Base-by-base conservation (phyloP, 1,140 invertebrate genomes). In the Drosophila pseudoananassae region DNA sequence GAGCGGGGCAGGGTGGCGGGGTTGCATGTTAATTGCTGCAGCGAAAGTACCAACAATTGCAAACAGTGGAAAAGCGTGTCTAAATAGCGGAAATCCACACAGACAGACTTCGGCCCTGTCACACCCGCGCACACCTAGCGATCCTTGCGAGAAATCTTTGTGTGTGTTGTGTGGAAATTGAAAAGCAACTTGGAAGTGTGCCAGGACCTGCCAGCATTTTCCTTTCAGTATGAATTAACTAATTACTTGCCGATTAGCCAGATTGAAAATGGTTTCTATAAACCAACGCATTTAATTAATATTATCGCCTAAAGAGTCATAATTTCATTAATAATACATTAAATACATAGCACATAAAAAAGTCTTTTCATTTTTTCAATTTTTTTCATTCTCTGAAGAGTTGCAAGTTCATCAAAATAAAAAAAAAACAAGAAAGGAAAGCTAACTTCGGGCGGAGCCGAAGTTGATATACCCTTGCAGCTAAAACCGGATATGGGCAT, bases 21-120 rank as follows among this genome's bases (percentile, higher is more conserved):
- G 82, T 69, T 87, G 78, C 74, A 85, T 85, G 81, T 85, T 85
- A 85, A 87, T 85, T 85, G 81, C 78, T 81, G 68, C 81, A 75
- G 68, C 76, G 57, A 40, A 43, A 43, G 43, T 49, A 56, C 51
- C 66, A 69, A 56, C 58, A 70, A 77, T 73, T 57, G 76, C 80
- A 76, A 83, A 77, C 81, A 85, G 81, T 74, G 77, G 40, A 58
- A 77, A 76, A 78, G 64, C 69, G 78, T 85, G 78, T 88, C 85
- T 87, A 85, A 85, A 85, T 87, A 87, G 83, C 82, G 78, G 57
- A 65, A 82, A 87, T 70, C 54, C 52, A 46, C 58, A 45, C 45
- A 76, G 45, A 66, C 57, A 47, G 20, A 53, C 43, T 23, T 17
- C 10, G 49, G 51, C 50, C 27, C 43, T 45, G 45, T 50, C 54